These are phyloP conservation scores for Athetis lepigone DNA, from an alignment of 2,888 invertebrate species.

Conservation along the genomic window DNA sequence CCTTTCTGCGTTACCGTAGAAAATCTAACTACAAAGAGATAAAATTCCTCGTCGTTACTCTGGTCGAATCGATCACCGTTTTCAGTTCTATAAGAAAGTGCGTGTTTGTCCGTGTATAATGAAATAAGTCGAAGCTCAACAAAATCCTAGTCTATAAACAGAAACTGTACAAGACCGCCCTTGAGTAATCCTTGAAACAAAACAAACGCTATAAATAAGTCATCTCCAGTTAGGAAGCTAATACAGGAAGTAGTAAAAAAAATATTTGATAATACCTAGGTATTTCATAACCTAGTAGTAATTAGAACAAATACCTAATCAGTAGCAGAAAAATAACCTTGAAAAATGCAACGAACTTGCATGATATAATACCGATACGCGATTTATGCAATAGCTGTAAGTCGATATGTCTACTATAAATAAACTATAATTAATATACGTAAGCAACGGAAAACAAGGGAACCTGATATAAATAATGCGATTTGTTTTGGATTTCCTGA, in stretches of 20 bases:
- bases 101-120: no score
- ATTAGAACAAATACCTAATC: neutral
- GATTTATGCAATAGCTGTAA: constrained; percentile 38
- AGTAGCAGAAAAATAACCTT: constrained; percentile 42
- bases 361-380: constrained; percentile 38
- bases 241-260: no score
- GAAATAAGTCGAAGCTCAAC: neutral
- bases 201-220: no score
- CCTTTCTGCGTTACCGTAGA: no score
- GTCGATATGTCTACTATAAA: constrained; percentile 18
- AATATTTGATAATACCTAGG: no score
- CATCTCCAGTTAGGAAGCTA: no score
- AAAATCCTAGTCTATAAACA: constrained; percentile 2
- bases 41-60: no score
- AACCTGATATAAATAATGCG: constrained; percentile 29
- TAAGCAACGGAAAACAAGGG: constrained; percentile 32
- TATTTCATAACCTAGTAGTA: no score
- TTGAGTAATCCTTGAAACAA: constrained; percentile 7
- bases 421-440: constrained; percentile 10
- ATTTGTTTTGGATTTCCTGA: constrained; percentile 3
- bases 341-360: constrained; percentile 28
- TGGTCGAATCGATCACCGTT: no score
- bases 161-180: constrained; percentile 8
- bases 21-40: no score
- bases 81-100: no score